Evolutionary conservation across 2,113 vertebrate genomes (phyloP).

Genomic region (Cryptotis parvus): DNA sequence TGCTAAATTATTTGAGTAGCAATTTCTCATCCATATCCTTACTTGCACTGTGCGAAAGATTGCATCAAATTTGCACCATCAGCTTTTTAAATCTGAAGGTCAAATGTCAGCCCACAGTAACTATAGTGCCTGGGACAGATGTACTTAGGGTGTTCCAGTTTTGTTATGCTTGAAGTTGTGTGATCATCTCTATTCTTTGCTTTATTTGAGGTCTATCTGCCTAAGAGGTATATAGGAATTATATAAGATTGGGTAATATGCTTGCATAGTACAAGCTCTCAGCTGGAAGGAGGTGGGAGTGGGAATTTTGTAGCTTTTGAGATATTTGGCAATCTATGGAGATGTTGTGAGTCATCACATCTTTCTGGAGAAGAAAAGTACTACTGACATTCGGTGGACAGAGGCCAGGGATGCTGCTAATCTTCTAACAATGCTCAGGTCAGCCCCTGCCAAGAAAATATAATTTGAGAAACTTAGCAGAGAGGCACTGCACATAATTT

Average conservation of each 20-base stretch:
- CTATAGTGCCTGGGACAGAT: not conserved
- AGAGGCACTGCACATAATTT: not conserved
- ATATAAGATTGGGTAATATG: not conserved
- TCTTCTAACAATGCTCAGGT: not conserved
- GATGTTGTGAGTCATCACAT: not conserved
- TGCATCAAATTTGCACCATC: not conserved
- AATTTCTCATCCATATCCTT: not conserved
- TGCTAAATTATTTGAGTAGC: not conserved
- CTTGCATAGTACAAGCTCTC: not conserved
- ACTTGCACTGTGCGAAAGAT: not conserved
- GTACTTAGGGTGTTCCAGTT: not conserved
- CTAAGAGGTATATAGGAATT: not conserved
- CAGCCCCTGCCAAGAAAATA: not conserved
- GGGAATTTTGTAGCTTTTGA: not conserved
- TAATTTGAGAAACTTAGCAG: not conserved
- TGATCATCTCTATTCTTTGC: conserved; percentile 22
- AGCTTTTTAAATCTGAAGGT: conserved; percentile 8
- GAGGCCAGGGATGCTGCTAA: not conserved
- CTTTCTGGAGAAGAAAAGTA: not conserved
- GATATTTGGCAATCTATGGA: not conserved
- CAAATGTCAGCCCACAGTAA: not conserved
- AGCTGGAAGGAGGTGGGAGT: not conserved
- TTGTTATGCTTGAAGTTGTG: conserved; percentile 3
- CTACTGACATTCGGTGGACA: not conserved
- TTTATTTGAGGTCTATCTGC: not conserved